A percentile compares a stretch with the other conserved stretches of the same genome.
phyloP scores from a whole-genome alignment of 1,140 invertebrate genomes.

The Hermetia illucens region DNA sequence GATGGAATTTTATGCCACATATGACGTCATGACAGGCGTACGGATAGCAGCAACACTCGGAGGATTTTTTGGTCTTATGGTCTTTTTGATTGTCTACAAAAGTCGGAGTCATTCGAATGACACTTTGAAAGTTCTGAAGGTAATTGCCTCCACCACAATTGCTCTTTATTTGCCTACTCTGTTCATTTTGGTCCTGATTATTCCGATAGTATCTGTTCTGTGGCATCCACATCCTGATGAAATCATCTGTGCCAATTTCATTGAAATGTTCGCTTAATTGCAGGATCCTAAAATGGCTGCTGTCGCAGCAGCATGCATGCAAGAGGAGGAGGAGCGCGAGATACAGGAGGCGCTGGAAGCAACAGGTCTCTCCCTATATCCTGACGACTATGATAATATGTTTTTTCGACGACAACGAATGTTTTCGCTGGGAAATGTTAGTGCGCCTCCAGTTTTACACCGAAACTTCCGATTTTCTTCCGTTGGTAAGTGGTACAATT shows the following conservation, averaged over 20 bases:
- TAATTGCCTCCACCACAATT: slow-evolving; percentile 2
- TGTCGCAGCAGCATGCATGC: slow-evolving; percentile 54
- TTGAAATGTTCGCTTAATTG: not conserved
- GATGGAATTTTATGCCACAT: slow-evolving; percentile 73
- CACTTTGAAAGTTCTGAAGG: slow-evolving; percentile 38
- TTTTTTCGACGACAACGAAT: slow-evolving; percentile 37
- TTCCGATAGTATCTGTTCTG: not conserved
- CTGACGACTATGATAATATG: slow-evolving; percentile 36
- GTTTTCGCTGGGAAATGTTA: slow-evolving; percentile 34
- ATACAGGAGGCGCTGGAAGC: slow-evolving; percentile 55
- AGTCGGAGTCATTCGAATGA: slow-evolving; percentile 58
- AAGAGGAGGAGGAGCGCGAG: slow-evolving; percentile 59
- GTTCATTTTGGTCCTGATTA: not conserved
- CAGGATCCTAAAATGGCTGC: slow-evolving; percentile 46
- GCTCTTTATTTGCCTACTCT: not conserved
- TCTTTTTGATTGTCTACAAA: slow-evolving; percentile 75
- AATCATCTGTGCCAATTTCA: not conserved
- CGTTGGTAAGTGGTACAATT: slow-evolving; percentile 41
- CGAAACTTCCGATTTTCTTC: slow-evolving; percentile 46
- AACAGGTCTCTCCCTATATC: slow-evolving; percentile 38
- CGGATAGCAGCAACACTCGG: slow-evolving; percentile 77
- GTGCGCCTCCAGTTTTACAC: slow-evolving; percentile 32
- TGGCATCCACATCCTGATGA: not conserved
- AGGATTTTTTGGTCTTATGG: slow-evolving; percentile 77
- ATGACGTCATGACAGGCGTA: slow-evolving; percentile 81